Percentiles rank a stretch among this genome's conserved stretches.
These are phyloP conservation scores for Aptenodytes forsteri DNA, from an alignment of 2,113 vertebrate species.

Conservation along the genomic window DNA sequence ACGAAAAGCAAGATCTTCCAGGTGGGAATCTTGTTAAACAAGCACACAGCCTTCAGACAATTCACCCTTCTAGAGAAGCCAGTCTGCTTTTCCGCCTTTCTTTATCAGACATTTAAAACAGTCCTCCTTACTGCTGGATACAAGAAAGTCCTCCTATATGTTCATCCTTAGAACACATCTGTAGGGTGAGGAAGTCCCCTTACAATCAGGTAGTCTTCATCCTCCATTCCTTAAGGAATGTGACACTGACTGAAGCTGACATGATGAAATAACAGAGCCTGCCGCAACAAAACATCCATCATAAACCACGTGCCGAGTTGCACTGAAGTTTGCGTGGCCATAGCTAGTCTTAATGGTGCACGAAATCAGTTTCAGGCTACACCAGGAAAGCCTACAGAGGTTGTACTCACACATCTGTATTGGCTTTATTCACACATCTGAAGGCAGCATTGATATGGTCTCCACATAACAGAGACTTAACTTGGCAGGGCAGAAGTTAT, in stretches of 20 bases:
- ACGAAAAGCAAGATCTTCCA: not conserved
- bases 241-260: not conserved
- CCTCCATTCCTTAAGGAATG: not conserved
- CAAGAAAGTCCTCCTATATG: not conserved
- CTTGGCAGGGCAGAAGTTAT: not conserved
- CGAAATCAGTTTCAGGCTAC: not conserved
- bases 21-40: not conserved
- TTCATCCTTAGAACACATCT: not conserved
- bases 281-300: not conserved
- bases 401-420: not conserved
- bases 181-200: not conserved
- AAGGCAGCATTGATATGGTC: not conserved
- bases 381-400: not conserved
- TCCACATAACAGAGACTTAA: not conserved
- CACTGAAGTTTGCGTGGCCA: not conserved
- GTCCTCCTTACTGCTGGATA: not conserved
- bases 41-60: not conserved
- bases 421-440: not conserved
- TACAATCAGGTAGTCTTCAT: not conserved
- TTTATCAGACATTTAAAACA: not conserved
- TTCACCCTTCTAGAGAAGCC: not conserved
- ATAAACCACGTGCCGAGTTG: not conserved
- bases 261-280: not conserved
- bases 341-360: not conserved
- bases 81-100: not conserved